These are phyloP conservation scores for Phrixothrix hirtus DNA, from an alignment of 2,888 invertebrate genomes.

Conservation along the genomic window DNA sequence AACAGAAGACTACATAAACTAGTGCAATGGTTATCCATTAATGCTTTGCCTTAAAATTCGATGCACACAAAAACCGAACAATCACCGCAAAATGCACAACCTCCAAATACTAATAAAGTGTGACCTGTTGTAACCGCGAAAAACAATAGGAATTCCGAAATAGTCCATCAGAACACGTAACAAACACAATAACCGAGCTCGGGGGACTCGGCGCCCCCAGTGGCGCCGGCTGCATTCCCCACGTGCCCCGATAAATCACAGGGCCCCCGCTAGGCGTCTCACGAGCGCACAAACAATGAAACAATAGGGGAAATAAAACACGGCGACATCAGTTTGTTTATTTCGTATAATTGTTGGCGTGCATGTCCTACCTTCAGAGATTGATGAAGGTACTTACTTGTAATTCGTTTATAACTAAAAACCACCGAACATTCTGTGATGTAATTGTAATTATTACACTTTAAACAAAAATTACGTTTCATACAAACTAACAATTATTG, in stretches of 20 bases:
- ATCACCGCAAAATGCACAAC: constrained; percentile 38
- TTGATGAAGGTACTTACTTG: constrained; percentile 35
- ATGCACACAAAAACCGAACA: constrained; percentile 39
- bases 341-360: constrained; percentile 55
- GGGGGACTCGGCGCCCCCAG: constrained; percentile 54
- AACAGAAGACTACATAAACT: not conserved
- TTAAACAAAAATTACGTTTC: no score
- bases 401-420: constrained; percentile 27
- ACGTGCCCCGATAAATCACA: constrained; percentile 57
- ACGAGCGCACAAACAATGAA: constrained; percentile 56
- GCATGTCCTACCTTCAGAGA: constrained; percentile 40
- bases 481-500: no score
- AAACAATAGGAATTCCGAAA: constrained; percentile 57
- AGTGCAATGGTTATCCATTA: constrained; percentile 11
- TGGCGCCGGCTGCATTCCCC: constrained; percentile 57
- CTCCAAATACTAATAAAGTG: constrained; percentile 40
- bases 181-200: constrained; percentile 45
- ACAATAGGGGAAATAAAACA: constrained; percentile 58
- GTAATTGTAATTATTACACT: constrained; percentile 2
- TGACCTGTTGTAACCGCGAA: constrained; percentile 42
- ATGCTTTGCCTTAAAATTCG: constrained; percentile 35
- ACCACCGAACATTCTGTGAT: constrained; percentile 7
- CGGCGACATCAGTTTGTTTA: constrained; percentile 56
- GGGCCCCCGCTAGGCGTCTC: constrained; percentile 55
- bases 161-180: constrained; percentile 48